Evolutionary conservation across 2,797 vertebrate species (phyloP), one percentile per base, ranked within the genome.

Genomic region (Falco peregrinus): DNA sequence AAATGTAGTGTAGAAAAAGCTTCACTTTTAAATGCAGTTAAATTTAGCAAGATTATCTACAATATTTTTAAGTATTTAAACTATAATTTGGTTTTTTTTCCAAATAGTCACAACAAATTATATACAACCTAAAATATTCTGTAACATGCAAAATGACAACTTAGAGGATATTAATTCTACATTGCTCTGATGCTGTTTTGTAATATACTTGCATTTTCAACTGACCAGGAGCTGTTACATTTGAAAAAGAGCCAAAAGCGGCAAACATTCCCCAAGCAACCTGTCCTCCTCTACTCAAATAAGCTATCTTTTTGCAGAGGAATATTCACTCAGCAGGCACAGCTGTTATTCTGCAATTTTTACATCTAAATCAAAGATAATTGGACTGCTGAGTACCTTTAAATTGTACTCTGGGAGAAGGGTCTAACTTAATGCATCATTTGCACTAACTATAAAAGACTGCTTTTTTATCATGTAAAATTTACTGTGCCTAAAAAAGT

Each of bases 311-410:
- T 94, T 85, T 96, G 87, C 84, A 95, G 80, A 95, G n/a, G 53
- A 97, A 97, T 95, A 97, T 64, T 97, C 94, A 96, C 84, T 79
- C 82, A 97, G 95, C 86, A 97, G 90, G 95, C 94, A 95, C 95
- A 97, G 93, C 82, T 97, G 95, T 96, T 97, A 97, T 90, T 98
- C 93, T 93, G 92, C 95, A 95, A 95, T 95, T 97, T 97, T 97
- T 97, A 97, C 91, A 96, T 94, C 95, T 95, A 98, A 97, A 97
- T 97, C 96, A 97, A 97, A 97, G 96, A 97, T 97, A 98, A 98
- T 97, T 98, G 96, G 96, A 97, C 96, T 98, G 97, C 80, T 95
- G 95, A 97, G 94, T 98, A 96, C 89, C 92, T 98, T 98, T 97
- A 97, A 97, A 97, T 96, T 97, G 96, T 96, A 97, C 91, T 97